phyloP scores from a whole-genome alignment of 2,113 vertebrate genomes.

The Hydrochoerus hydrochaeris region DNA sequence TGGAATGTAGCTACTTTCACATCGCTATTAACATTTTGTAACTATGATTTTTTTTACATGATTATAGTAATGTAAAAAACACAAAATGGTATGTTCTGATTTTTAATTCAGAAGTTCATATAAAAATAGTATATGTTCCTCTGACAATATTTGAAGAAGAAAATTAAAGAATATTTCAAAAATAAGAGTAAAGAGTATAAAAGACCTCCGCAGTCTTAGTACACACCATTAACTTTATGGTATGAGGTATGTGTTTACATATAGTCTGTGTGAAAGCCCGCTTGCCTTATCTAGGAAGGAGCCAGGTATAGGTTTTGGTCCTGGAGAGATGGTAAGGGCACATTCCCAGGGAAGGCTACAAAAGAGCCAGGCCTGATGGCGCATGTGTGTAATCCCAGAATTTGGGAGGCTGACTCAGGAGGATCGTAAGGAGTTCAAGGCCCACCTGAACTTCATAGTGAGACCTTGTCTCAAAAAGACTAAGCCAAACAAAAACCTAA shows the following conservation, averaged over 20 bases:
- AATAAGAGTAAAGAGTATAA: background rate
- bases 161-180: conserved; percentile 18
- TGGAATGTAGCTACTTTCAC: background rate
- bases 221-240: background rate
- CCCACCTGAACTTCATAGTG: no score
- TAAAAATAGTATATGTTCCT: conserved; percentile 20
- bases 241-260: background rate
- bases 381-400: no score
- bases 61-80: background rate
- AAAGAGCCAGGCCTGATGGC: background rate
- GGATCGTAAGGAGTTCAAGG: no score
- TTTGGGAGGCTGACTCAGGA: no score
- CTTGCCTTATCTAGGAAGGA: background rate
- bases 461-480: no score
- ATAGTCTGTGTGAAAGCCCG: background rate
- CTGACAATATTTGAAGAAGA: conserved; percentile 19
- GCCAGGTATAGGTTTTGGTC: background rate
- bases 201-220: background rate
- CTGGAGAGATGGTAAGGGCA: background rate
- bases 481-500: background rate
- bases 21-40: background rate
- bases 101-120: background rate
- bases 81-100: background rate
- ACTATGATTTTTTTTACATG: background rate
- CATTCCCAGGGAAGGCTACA: background rate